phyloP scores from a whole-genome alignment of 2,113 vertebrate genomes.

The Mustela lutreola region DNA sequence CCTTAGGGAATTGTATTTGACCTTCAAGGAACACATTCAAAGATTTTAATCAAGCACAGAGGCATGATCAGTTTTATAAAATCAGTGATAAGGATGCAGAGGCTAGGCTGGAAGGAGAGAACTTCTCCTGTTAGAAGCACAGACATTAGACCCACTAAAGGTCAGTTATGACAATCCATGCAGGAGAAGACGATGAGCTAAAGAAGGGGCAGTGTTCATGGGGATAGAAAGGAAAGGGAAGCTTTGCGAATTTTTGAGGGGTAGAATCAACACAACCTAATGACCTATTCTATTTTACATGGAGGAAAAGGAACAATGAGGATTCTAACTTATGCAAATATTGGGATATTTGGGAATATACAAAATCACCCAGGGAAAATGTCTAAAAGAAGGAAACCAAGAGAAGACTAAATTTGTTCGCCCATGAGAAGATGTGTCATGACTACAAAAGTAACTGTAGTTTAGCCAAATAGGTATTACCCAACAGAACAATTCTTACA shows the following conservation, averaged over 20 bases:
- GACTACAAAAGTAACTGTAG: background rate
- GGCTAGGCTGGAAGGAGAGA: background rate
- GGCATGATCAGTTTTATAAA: background rate
- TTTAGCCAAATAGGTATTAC: background rate
- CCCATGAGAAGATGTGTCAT: background rate
- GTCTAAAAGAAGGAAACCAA: background rate
- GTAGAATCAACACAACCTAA: background rate
- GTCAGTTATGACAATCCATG: background rate
- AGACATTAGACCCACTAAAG: background rate
- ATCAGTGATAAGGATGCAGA: background rate
- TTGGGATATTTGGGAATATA: slow-evolving; percentile 35
- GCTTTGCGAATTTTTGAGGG: background rate
- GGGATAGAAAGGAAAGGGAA: background rate
- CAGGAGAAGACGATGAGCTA: background rate
- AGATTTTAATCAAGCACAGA: background rate
- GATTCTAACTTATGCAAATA: background rate
- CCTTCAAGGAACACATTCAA: background rate
- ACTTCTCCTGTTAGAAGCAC: background rate
- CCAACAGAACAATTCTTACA: background rate
- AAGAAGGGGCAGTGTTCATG: rapidly evolving
- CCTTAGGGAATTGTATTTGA: background rate
- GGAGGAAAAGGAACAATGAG: background rate
- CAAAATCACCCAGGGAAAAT: slow-evolving; percentile 1
- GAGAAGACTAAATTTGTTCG: background rate
- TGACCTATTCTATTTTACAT: background rate